Evolutionary conservation across 2,888 invertebrate species (phyloP).

Genomic region (Globia sparganii): DNA sequence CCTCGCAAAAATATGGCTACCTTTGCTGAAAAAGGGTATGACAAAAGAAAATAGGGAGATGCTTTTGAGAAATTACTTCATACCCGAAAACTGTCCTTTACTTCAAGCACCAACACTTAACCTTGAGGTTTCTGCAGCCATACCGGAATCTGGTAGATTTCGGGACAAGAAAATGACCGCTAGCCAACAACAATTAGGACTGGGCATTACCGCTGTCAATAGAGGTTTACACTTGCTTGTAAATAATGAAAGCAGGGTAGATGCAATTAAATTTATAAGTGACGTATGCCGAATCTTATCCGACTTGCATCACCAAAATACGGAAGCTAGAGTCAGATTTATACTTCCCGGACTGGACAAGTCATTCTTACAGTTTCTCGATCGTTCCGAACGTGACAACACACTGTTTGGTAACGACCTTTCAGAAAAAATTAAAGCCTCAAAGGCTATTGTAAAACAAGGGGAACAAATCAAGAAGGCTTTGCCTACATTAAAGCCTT

Average conservation of each 20-base stretch:
- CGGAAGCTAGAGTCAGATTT: too few species aligned
- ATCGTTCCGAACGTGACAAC: too few species aligned
- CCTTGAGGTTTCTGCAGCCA: slow-evolving; percentile 8
- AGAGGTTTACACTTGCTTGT: slow-evolving; percentile 11
- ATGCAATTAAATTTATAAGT: neutral
- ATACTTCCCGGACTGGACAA: too few species aligned
- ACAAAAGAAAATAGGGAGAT: neutral
- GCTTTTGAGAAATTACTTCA: neutral
- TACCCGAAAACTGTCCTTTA: slow-evolving; percentile 5
- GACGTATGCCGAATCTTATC: slow-evolving; percentile 1
- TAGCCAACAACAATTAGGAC: neutral
- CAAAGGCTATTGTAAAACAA: slow-evolving; percentile 3
- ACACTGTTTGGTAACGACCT: neutral
- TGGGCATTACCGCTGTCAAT: slow-evolving; percentile 11
- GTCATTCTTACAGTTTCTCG: too few species aligned
- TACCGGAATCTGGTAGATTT: slow-evolving; percentile 10
- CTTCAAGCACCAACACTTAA: slow-evolving; percentile 12
- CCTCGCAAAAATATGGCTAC: slow-evolving; percentile 5
- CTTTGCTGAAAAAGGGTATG: slow-evolving; percentile 1
- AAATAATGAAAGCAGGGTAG: slow-evolving; percentile 9
- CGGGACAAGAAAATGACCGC: slow-evolving; percentile 11
- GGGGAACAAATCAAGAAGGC: slow-evolving; percentile 10
- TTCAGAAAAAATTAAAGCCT: slow-evolving; percentile 3
- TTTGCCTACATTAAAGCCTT: neutral
- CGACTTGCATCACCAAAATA: neutral